phyloP scores from a whole-genome alignment of 2,888 invertebrate genomes.

The Scrobipalpa atriplicella region DNA sequence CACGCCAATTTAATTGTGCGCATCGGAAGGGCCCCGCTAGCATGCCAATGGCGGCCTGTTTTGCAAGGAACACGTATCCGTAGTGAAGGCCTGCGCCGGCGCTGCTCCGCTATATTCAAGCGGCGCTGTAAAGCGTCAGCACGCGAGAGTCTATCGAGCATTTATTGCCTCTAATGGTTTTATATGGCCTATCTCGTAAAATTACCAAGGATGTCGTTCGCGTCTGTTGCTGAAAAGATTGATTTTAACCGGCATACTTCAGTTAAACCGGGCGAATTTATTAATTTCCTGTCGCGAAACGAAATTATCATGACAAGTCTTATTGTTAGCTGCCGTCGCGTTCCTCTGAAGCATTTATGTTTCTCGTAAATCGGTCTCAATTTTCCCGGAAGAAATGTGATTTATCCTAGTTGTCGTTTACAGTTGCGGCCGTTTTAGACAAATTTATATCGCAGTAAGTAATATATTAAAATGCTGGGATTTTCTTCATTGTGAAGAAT shows the following conservation, averaged over 20 bases:
- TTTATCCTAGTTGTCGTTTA: slow-evolving; percentile 13
- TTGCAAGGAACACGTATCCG: slow-evolving; percentile 41
- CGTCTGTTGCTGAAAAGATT: slow-evolving; percentile 45
- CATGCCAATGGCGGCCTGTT: slow-evolving; percentile 50
- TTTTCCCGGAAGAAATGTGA: background rate
- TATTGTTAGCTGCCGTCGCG: background rate
- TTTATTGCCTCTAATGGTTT: slow-evolving; percentile 67
- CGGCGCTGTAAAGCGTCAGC: slow-evolving; percentile 56
- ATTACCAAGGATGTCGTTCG: slow-evolving; percentile 51
- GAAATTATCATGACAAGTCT: slow-evolving; percentile 32
- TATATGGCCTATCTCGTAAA: slow-evolving; percentile 61
- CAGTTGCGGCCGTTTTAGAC: slow-evolving; percentile 9
- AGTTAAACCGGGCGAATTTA: slow-evolving; percentile 39
- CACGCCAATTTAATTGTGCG: slow-evolving; percentile 53
- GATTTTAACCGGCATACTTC: slow-evolving; percentile 46
- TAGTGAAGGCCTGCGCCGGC: slow-evolving; percentile 32
- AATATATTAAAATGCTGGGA: slow-evolving; percentile 5
- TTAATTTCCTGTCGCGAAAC: slow-evolving; percentile 40
- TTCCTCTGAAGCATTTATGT: background rate
- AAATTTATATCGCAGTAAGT: slow-evolving; percentile 1
- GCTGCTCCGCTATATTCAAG: slow-evolving; percentile 48
- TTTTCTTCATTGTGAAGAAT: too few species aligned
- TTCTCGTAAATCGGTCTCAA: slow-evolving; percentile 14
- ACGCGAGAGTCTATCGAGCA: slow-evolving; percentile 53
- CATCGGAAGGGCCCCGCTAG: slow-evolving; percentile 48